phyloP scores from a whole-genome alignment of 2,888 invertebrate genomes.

The Zootermopsis nevadensis region DNA sequence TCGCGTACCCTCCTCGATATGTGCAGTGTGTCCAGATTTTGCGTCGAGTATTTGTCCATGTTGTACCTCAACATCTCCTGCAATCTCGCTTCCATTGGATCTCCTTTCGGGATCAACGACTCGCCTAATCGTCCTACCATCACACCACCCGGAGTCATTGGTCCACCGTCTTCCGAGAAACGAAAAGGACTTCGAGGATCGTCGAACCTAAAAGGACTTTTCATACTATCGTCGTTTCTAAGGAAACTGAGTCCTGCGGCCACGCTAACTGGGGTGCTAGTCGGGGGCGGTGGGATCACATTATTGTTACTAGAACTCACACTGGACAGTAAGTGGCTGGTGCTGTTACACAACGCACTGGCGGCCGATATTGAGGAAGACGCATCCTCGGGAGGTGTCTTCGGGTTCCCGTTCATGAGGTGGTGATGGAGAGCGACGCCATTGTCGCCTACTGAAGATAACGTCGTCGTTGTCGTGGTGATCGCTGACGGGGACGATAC shows the following conservation, averaged over 20 bases:
- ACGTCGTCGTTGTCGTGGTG: slow-evolving; percentile 55
- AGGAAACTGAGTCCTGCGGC: slow-evolving; percentile 44
- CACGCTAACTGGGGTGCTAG: slow-evolving; percentile 43
- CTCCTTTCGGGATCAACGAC: slow-evolving; percentile 90
- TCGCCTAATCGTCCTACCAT: slow-evolving; percentile 89
- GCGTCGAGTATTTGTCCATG: slow-evolving; percentile 95
- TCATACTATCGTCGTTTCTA: slow-evolving; percentile 60
- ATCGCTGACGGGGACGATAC: slow-evolving; percentile 49
- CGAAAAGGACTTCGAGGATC: slow-evolving; percentile 83
- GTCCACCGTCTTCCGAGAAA: slow-evolving; percentile 77
- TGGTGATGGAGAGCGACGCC: slow-evolving; percentile 52
- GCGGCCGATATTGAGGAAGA: slow-evolving; percentile 58
- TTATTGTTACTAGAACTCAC: slow-evolving; percentile 35
- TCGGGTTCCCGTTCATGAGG: slow-evolving; percentile 63
- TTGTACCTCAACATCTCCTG: slow-evolving; percentile 95
- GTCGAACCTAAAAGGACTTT: slow-evolving; percentile 82
- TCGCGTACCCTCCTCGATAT: slow-evolving; percentile 94
- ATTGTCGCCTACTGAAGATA: slow-evolving; percentile 54
- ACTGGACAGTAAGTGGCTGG: slow-evolving; percentile 58
- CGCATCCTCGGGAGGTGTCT: slow-evolving; percentile 66
- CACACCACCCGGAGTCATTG: slow-evolving; percentile 61
- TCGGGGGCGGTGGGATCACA: slow-evolving; percentile 43
- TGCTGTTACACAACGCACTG: slow-evolving; percentile 58
- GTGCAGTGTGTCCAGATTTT: slow-evolving; percentile 93
- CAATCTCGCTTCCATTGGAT: slow-evolving; percentile 92